These are phyloP conservation scores for Arctia plantaginis DNA, from an alignment of 2,888 invertebrate species.

Conservation along the genomic window DNA sequence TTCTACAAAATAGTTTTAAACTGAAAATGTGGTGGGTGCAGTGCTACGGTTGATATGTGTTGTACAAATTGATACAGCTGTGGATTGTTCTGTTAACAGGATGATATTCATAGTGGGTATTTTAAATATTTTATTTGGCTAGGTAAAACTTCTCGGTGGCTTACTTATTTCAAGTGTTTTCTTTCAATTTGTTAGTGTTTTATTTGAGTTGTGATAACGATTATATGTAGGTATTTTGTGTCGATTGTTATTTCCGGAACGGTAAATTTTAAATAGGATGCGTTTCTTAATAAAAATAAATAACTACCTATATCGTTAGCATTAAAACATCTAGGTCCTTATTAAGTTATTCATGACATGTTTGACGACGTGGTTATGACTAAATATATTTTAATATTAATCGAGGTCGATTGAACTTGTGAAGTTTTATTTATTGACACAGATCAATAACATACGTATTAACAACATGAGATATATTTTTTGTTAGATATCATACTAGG, in stretches of 20 bases:
- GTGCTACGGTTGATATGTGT: constrained; percentile 64
- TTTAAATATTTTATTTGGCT: constrained; percentile 27
- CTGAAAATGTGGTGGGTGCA: constrained; percentile 75
- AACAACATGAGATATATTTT: not conserved
- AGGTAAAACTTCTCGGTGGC: constrained; percentile 15
- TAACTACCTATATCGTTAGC: not conserved
- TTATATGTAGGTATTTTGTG: constrained; percentile 31
- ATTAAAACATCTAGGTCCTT: not conserved
- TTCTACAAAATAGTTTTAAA: constrained; percentile 52
- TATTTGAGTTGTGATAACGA: constrained; percentile 43
- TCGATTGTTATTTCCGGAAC: constrained; percentile 37
- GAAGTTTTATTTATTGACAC: not conserved
- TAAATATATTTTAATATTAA: not conserved
- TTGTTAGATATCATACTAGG: not conserved
- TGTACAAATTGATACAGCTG: constrained; percentile 59
- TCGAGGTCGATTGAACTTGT: not conserved
- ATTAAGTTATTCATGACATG: not conserved
- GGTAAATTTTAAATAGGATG: constrained; percentile 22
- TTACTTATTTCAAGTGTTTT: constrained; percentile 18
- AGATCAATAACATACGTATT: not conserved
- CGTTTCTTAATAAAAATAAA: constrained; percentile 9
- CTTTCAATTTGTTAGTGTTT: constrained; percentile 32
- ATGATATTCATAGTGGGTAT: constrained; percentile 73
- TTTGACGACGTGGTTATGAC: not conserved
- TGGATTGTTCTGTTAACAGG: constrained; percentile 59